Evolutionary conservation across 2,888 invertebrate species (phyloP), one percentile per base, ranked within the genome.

Genomic region (Sericinus montela): DNA sequence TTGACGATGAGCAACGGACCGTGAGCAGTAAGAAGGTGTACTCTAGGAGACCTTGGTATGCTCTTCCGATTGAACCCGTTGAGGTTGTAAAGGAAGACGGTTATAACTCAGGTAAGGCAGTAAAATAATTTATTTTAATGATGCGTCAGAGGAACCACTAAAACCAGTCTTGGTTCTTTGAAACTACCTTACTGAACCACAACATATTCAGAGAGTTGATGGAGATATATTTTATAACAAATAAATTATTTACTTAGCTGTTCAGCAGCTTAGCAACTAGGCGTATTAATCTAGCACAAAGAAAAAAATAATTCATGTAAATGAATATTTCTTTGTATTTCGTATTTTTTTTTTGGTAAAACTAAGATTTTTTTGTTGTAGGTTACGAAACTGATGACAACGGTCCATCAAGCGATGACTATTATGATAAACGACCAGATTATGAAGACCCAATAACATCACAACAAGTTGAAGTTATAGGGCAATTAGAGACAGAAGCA

Each of bases 11-110:
- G 57, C 79, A 75, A 53, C 70, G 79, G 46, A 70, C 75, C 55
- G 77, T 78, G 56, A 84, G 72, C 55, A 80, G 69, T 30, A 86
- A 84, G 72, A 86, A 86, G 62, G 72, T 86, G 15, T 82, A 85
- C 52, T 81, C 85, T 19, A 65, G 83, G 53, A 62, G 87, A 53
- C 85, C 81, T 46, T 88, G 87, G 87, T 88, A 86, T 68, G 86
- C 79, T 0, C 80, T 71, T 13, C 67, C 76, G 1, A 65, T 81
- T 13, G 81, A 82, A 40, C 80, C 84, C 0, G 63, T 69, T 0
- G 75, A 75, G 43, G 60, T 74, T 48, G 45, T 76, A 51, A 72
- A 67, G 39, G 68, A 66, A 48, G 67, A 67, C 51, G 71, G 66
- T 15, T 70, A 73, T 45, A 66, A 57, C 40, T 55, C 63, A 61